A percentile compares a stretch with the other conserved stretches of the same genome.
Conservation (phyloP, 1,140 invertebrate genomes). For the Leptinotarsa defecta region DNA sequence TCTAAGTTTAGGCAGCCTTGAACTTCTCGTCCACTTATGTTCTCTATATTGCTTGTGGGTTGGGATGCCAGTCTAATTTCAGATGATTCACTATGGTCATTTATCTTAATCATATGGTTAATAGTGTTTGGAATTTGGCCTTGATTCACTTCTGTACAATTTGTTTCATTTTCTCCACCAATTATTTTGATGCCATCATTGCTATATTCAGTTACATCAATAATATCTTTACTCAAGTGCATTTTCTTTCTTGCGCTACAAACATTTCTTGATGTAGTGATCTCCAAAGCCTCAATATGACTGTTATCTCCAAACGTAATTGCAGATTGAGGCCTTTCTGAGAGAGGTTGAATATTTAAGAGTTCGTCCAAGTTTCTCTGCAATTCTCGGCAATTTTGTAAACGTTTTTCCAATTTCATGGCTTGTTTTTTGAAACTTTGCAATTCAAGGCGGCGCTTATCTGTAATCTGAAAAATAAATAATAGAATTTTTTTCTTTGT, state of each 20-base stretch:
- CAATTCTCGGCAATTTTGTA: slow-evolving; percentile 39
- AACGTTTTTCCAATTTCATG: slow-evolving; percentile 44
- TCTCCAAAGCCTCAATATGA: slow-evolving; percentile 32
- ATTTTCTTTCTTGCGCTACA: slow-evolving; percentile 13
- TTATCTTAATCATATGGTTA: slow-evolving; percentile 15
- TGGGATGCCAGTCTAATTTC: not conserved
- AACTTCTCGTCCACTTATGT: not conserved
- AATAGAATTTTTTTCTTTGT: not conserved
- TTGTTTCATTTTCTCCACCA: not conserved
- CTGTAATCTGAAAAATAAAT: slow-evolving; percentile 40
- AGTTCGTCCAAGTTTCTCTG: slow-evolving; percentile 39
- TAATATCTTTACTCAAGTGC: slow-evolving; percentile 34
- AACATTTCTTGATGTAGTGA: slow-evolving; percentile 1
- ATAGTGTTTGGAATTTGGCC: slow-evolving; percentile 15
- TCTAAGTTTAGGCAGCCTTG: not conserved
- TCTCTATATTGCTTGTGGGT: not conserved
- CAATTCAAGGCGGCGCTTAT: slow-evolving; percentile 49
- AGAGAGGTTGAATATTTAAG: slow-evolving; percentile 12
- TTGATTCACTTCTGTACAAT: slow-evolving; percentile 4
- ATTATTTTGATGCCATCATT: slow-evolving; percentile 35
- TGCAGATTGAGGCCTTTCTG: slow-evolving; percentile 16
- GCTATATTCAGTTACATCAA: slow-evolving; percentile 41
- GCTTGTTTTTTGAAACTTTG: slow-evolving; percentile 52
- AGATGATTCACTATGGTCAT: not conserved
- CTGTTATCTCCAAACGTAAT: slow-evolving; percentile 34